Base-by-base conservation (phyloP, 2,797 vertebrate species). In the Potorous gilbertii region DNA sequence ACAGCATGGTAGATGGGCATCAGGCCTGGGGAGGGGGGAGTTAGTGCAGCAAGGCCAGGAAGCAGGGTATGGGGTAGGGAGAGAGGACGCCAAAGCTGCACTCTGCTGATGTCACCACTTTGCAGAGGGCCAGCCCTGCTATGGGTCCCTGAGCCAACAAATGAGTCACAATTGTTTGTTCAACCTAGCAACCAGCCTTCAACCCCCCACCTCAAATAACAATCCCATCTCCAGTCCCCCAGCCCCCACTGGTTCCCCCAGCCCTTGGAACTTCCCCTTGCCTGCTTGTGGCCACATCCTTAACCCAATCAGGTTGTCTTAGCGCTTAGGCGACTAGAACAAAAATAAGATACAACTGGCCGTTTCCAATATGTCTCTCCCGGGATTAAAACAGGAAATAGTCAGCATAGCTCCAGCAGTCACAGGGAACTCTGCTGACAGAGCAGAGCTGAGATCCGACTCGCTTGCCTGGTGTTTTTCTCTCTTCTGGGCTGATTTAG, bases 301-400 rank as follows among this genome's bases (percentile, higher is more conserved):
- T 91, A 87, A 95, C 94, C 96, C 40, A 87, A 27, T 96, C 96
- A 95, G 95, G 92, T 57, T 50, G 96, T 96, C 97, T 97, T 52
- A 0, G n/a, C 6, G 1, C 57, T 40, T 92, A 96, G 95, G 62
- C 90, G 96, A 97, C 96, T 97, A 97, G 92, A 97, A 92, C 90
- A 91, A 74, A 66, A 46, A 55, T 9, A 29, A 54, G n/a, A 59
- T 90, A 55, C 54, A 46, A 52, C 92, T 0, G 21, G 52, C 40
- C 94, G 18, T 87, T 40, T 81, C 66, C 66, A 81, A 40, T 24
- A 40, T 81, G 66, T 81, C 96, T 94, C 94, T 92, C 93, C 91
- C 4, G 92, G 97, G 97, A 97, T 91, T 92, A 62, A 96, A 10
- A 93, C 96, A 95, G 96, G 98, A 98, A 98, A 95, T 97, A 40